phyloP scores from a whole-genome alignment of 1,140 invertebrate species.

The Atopsyche davidsoni region DNA sequence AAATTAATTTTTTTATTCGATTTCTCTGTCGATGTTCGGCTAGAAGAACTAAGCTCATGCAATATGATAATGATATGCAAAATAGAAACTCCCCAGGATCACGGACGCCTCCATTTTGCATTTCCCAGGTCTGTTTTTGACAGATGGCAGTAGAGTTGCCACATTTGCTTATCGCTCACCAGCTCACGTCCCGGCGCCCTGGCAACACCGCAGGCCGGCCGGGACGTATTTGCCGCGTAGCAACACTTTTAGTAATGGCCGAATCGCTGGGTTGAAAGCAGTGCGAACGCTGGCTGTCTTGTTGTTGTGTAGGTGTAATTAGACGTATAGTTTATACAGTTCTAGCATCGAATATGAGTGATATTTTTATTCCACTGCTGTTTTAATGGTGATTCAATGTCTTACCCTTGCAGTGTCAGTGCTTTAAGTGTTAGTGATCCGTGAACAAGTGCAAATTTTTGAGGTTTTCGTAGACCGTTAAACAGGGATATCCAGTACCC shows the following conservation, averaged over 20 bases:
- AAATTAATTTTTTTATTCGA: no score
- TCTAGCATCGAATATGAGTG: slow-evolving; percentile 18
- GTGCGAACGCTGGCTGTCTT: slow-evolving; percentile 5
- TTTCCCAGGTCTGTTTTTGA: no score
- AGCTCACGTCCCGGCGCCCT: no score
- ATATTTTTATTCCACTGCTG: slow-evolving; percentile 9
- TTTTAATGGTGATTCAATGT: slow-evolving; percentile 19
- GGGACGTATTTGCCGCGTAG: no score
- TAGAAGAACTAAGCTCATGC: no score
- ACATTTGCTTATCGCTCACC: no score
- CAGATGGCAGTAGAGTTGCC: no score
- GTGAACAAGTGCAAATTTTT: slow-evolving; percentile 13
- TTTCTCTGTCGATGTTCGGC: no score
- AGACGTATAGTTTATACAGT: slow-evolving; percentile 15
- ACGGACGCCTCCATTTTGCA: no score
- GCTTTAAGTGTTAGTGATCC: slow-evolving; percentile 15
- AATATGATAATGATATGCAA: no score
- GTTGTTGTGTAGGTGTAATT: slow-evolving; percentile 21
- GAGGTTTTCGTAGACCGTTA: slow-evolving; percentile 11
- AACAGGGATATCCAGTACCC: slow-evolving; percentile 17
- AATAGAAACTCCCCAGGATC: no score
- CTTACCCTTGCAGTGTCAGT: slow-evolving; percentile 9
- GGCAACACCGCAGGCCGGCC: neutral
- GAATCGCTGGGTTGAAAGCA: slow-evolving; percentile 8
- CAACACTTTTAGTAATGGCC: slow-evolving; percentile 23